phyloP scores from a whole-genome alignment of 2,113 vertebrate genomes.

The Zootoca vivipara region DNA sequence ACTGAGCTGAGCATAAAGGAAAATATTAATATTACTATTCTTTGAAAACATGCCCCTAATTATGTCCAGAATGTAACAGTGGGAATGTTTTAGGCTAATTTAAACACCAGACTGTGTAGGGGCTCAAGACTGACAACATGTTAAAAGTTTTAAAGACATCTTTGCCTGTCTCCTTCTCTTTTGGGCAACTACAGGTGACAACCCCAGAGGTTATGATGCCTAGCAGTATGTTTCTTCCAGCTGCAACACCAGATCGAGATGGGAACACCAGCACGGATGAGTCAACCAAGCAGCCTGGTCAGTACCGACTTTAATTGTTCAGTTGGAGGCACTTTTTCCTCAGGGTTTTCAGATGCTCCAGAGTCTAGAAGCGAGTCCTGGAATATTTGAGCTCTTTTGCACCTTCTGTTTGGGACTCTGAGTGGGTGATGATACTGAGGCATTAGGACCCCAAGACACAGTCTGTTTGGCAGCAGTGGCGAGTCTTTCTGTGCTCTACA shows the following conservation, averaged over 20 bases:
- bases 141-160: slow-evolving; percentile 57
- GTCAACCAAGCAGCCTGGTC: slow-evolving; percentile 88
- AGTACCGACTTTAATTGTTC: slow-evolving; percentile 59
- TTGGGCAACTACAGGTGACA: slow-evolving; percentile 84
- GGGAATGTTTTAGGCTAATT: slow-evolving; percentile 80
- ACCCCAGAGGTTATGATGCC: slow-evolving; percentile 93
- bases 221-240: slow-evolving; percentile 95
- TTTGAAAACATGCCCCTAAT: slow-evolving; percentile 80
- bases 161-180: slow-evolving; percentile 49
- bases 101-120: slow-evolving; percentile 73
- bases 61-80: slow-evolving; percentile 80
- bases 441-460: background rate
- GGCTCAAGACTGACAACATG: slow-evolving; percentile 70
- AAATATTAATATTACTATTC: slow-evolving; percentile 86
- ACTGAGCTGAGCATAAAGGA: slow-evolving; percentile 83
- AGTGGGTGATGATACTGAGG: too few species aligned
- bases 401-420: background rate
- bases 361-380: background rate
- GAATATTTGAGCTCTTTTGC: background rate
- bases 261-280: slow-evolving; percentile 82
- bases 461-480: too few species aligned
- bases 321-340: too few species aligned
- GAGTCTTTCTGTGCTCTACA: background rate
- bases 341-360: too few species aligned
- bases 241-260: slow-evolving; percentile 85